Percentiles rank a stretch among this genome's conserved stretches.
Evolutionary conservation across 2,797 vertebrate species (phyloP).

Genomic region (Rhinatrema bivittatum): DNA sequence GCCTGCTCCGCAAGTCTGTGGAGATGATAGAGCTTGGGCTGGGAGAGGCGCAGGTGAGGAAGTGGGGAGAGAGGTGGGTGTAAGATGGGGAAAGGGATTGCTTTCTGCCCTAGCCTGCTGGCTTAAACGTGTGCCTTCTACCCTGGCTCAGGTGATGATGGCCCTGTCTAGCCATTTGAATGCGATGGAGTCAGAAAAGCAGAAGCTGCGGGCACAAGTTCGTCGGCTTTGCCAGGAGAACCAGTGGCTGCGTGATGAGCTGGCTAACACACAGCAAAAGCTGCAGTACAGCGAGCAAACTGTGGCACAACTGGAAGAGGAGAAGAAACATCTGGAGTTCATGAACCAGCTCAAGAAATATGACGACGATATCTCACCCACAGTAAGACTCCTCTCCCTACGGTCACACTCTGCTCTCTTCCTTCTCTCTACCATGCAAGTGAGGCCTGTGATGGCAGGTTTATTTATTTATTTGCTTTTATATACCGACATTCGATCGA

Average conservation of each 20-base stretch:
- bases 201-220: constrained; percentile 94
- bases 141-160: constrained; percentile 87
- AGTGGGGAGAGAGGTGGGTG: constrained; percentile 32
- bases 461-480: too few species aligned
- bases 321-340: constrained; percentile 97
- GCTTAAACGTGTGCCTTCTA: neutral
- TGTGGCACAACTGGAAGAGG: constrained; percentile 95
- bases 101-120: neutral
- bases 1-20: constrained; percentile 87
- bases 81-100: neutral
- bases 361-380: constrained; percentile 82
- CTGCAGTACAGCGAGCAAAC: constrained; percentile 93
- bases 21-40: constrained; percentile 96
- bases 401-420: too few species aligned
- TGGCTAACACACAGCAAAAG: constrained; percentile 96
- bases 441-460: too few species aligned
- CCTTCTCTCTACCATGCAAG: neutral
- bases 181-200: constrained; percentile 95
- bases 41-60: constrained; percentile 88
- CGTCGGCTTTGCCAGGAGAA: constrained; percentile 94
- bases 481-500: too few species aligned
- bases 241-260: constrained; percentile 93
- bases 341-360: constrained; percentile 97
- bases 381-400: too few species aligned
- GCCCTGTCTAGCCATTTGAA: constrained; percentile 91